A percentile compares a stretch with the other conserved stretches of the same genome.
Evolutionary conservation across 2,888 invertebrate genomes (phyloP).

Genomic region (Kryphioiulus occultus): DNA sequence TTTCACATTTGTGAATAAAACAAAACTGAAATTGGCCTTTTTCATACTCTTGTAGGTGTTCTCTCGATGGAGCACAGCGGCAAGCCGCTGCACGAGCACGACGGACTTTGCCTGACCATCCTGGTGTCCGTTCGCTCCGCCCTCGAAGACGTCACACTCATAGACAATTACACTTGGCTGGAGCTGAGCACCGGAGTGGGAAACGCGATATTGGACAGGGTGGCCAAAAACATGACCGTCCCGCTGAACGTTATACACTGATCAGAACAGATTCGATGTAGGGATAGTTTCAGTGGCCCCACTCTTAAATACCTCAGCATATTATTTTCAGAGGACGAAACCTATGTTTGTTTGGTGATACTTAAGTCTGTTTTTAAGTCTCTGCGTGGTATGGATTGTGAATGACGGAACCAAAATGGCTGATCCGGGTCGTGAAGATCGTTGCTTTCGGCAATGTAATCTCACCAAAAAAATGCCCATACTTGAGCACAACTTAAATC

Average conservation of each 20-base stretch:
- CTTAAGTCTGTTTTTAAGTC: too few relatives aligned
- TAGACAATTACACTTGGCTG: conserved; percentile 90
- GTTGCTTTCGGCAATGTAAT: too few relatives aligned
- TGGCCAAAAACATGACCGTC: conserved; percentile 80
- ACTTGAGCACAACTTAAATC: too few relatives aligned
- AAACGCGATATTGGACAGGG: conserved; percentile 72
- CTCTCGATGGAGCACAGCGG: conserved; percentile 67
- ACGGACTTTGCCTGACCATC: conserved; percentile 83
- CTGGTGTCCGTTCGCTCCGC: conserved; percentile 84
- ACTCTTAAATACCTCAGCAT: conserved; percentile 1
- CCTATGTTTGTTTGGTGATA: too few relatives aligned
- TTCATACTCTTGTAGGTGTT: conserved; percentile 45
- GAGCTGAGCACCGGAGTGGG: conserved; percentile 76
- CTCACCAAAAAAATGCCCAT: too few relatives aligned
- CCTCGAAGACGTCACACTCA: conserved; percentile 83
- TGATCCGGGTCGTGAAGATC: too few relatives aligned
- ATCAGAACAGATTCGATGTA: conserved; percentile 52
- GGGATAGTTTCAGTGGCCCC: not conserved
- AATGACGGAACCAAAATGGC: too few relatives aligned
- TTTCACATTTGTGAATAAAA: too few relatives aligned
- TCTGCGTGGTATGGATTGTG: too few relatives aligned
- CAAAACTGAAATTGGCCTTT: too few relatives aligned
- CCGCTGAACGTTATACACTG: conserved; percentile 83
- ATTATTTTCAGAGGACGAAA: not conserved
- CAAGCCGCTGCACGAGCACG: conserved; percentile 63